Evolutionary conservation across 1,140 invertebrate species (phyloP).

Genomic region (Solenopsis invicta): DNA sequence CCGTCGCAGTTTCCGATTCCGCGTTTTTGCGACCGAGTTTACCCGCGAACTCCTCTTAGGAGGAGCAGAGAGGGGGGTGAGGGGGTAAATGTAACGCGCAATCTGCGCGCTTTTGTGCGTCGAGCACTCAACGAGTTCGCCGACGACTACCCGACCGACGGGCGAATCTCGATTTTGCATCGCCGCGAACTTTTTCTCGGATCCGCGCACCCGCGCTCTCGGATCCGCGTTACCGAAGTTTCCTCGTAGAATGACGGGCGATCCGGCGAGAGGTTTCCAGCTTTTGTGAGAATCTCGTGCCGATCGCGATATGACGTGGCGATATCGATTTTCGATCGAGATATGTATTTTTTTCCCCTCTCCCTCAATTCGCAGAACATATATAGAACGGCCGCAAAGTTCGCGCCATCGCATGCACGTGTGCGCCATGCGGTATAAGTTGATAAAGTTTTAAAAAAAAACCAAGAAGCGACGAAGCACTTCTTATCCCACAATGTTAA

Average conservation of each 20-base stretch:
- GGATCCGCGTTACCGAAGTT: slow-evolving; percentile 33
- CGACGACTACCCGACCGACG: background rate
- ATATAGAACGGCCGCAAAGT: background rate
- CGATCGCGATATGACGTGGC: slow-evolving; percentile 46
- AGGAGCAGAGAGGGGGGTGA: too few relatives aligned
- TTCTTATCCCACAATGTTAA: background rate
- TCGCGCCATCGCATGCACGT: background rate
- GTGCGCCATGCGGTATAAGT: background rate
- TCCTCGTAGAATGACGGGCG: slow-evolving; percentile 36
- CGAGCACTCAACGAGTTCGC: slow-evolving; percentile 3
- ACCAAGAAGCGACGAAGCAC: background rate
- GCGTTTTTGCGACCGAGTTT: slow-evolving; percentile 55
- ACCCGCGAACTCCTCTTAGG: slow-evolving; percentile 13
- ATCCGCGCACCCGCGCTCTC: background rate
- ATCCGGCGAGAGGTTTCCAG: slow-evolving; percentile 3
- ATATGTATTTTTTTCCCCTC: background rate
- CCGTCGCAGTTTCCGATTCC: slow-evolving; percentile 12
- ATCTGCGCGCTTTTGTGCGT: slow-evolving; percentile 51
- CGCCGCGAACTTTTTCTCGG: slow-evolving; percentile 45
- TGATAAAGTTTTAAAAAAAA: slow-evolving; percentile 23
- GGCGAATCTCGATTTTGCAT: slow-evolving; percentile 57
- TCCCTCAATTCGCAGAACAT: background rate
- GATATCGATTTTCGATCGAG: slow-evolving; percentile 57
- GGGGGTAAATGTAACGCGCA: slow-evolving; percentile 52
- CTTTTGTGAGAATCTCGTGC: slow-evolving; percentile 37